Base-by-base conservation (phyloP, 2,888 invertebrate species). In the Stenichneumon culpator region DNA sequence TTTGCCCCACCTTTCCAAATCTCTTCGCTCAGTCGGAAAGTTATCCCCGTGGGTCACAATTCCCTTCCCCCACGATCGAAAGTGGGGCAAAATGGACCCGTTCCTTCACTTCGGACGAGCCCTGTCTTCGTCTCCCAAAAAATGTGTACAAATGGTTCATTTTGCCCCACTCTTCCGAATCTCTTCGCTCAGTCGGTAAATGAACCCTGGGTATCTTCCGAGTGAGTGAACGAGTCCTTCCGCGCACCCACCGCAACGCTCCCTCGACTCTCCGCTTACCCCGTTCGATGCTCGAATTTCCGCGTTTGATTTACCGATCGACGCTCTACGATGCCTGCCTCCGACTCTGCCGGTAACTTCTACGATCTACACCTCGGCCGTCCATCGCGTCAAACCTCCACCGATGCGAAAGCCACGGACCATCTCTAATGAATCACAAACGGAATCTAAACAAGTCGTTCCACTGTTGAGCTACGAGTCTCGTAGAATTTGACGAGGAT, bases 401-500 rank as follows among this genome's bases (percentile, higher is more conserved):
- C 60, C 60, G 22, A 60, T 60, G 60, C 60, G 60, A 63, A 63
- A 63, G 60, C 32, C 28, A 63, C 16, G 6, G 28, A 6, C 16
- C 28, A 63, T 28, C 32, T 32, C 60, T 14, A 32, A 63, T 63
- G 28, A 63, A 63, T 63, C 60, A 63, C 28, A 63, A 32, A 63
- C 25, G 60, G 32, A 63, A 63, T 63, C 60, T 32, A 63, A 63
- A 25, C 28, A 63, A 28, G 60, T 63, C 25, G 16, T 63, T 63
- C 32, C 28, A n/a, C 60, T 3, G 60, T 5, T 25, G 14, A 63
- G 16, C 60, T 25, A 11, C 54, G 57, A 11, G 22, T 9, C n/a
- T 32, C 22, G 32, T 36, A 32, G 60, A 39, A 32, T 57, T 36
- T 28, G 74, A 70, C 74, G 69, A 60, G 47, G 79, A 79, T 79